Percentiles rank a stretch among this genome's conserved stretches.
Evolutionary conservation across 2,797 vertebrate species (phyloP).

Genomic region (Eurystomus glaucurus): DNA sequence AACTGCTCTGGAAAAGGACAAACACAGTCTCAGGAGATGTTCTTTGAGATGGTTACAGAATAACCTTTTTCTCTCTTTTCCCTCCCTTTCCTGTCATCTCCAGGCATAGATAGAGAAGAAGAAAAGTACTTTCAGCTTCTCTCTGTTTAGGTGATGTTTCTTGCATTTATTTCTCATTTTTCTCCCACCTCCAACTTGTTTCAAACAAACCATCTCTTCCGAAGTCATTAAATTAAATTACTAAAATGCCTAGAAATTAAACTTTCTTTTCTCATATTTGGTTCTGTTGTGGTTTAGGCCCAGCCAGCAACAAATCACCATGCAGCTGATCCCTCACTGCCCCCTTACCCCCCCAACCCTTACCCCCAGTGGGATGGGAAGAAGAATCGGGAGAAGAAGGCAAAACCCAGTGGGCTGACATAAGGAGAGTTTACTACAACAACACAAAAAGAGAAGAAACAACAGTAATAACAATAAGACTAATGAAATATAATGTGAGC

Average conservation of each 20-base stretch:
- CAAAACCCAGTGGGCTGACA: background rate
- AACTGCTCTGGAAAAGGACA: constrained; percentile 8
- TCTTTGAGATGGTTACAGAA: background rate
- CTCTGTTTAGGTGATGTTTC: background rate
- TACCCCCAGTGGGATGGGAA: background rate
- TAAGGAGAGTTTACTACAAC: background rate
- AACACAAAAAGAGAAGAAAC: background rate
- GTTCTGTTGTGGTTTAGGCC: background rate
- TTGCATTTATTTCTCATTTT: background rate
- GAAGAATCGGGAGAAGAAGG: background rate
- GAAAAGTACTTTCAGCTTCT: background rate
- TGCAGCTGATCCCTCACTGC: background rate
- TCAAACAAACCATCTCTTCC: background rate
- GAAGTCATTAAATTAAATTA: background rate
- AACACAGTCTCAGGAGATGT: background rate
- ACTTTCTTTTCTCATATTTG: background rate
- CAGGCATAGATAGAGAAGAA: background rate
- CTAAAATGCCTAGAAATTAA: background rate
- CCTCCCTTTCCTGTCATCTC: background rate
- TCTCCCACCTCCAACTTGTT: background rate
- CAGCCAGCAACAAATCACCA: background rate
- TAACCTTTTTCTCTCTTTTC: background rate
- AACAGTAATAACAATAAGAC: background rate
- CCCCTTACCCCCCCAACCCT: background rate
- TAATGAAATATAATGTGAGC: background rate